Evolutionary conservation across 2,888 invertebrate species (phyloP).

Genomic region (Aspidiotus rigidus): DNA sequence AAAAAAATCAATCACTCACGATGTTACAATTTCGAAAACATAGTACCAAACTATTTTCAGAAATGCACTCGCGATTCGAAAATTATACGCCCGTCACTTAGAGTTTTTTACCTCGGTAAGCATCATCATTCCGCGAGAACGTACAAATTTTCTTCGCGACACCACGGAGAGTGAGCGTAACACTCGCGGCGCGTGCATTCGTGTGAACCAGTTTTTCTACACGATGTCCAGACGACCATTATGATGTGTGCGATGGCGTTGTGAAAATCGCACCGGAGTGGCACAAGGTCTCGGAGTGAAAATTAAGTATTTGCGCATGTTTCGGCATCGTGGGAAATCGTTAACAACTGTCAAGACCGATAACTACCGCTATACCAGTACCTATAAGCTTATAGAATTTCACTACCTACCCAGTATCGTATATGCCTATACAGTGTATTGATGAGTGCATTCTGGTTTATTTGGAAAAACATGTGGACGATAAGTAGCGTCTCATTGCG

Average conservation of each 20-base stretch:
- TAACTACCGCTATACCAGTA: background rate
- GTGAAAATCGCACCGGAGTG: slow-evolving; percentile 30
- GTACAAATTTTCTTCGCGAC: background rate
- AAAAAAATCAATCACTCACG: background rate
- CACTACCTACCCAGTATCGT: no score
- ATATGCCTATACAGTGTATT: no score
- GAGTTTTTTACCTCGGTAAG: no score
- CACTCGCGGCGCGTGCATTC: background rate
- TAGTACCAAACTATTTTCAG: background rate
- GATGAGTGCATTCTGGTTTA: no score
- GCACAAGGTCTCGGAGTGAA: slow-evolving; percentile 29
- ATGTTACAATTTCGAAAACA: background rate
- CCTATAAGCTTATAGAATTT: no score
- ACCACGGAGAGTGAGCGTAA: no score
- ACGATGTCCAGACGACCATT: slow-evolving; percentile 15
- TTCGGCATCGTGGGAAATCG: slow-evolving; percentile 29
- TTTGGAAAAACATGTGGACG: no score
- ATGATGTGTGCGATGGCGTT: slow-evolving; percentile 23
- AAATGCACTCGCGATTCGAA: background rate
- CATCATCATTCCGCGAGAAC: background rate
- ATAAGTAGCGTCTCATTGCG: no score
- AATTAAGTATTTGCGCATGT: slow-evolving; percentile 29
- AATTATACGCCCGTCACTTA: no score
- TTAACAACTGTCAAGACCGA: slow-evolving; percentile 12
- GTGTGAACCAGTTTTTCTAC: slow-evolving; percentile 15